These are phyloP conservation scores for Pangasius djambal DNA, from an alignment of 2,797 vertebrate genomes.

Conservation along the genomic window DNA sequence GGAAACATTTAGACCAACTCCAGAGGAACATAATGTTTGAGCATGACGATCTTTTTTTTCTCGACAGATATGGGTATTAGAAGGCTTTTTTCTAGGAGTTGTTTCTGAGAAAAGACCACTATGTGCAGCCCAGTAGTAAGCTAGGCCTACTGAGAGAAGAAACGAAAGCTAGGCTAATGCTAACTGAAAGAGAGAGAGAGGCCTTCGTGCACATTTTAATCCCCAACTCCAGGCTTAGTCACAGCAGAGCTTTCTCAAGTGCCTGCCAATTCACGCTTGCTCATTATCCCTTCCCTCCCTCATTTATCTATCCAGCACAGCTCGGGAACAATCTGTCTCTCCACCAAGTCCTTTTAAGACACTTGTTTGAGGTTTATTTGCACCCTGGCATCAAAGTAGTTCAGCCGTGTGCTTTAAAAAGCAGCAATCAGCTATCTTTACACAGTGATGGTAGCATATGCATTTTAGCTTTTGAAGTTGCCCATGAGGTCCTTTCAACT, in stretches of 20 bases:
- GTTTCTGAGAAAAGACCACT: neutral
- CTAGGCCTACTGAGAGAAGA: conserved; percentile 19
- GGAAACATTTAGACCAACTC: neutral
- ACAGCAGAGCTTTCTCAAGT: conserved; percentile 57
- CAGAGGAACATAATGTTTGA: conserved; percentile 8
- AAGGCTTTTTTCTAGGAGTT: conserved; percentile 4
- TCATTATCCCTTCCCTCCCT: conserved; percentile 57
- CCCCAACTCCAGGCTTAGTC: conserved; percentile 55
- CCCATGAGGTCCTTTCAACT: conserved; percentile 28
- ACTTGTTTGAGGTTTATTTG: conserved; percentile 54
- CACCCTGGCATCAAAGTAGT: conserved; percentile 40
- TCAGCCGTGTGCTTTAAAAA: conserved; percentile 29
- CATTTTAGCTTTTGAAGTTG: conserved; percentile 27
- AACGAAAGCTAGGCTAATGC: conserved; percentile 17
- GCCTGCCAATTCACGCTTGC: conserved; percentile 60
- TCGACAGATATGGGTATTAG: neutral
- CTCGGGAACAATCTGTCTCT: conserved; percentile 43
- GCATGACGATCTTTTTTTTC: neutral
- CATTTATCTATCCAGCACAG: conserved; percentile 55
- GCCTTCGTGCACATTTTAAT: conserved; percentile 51
- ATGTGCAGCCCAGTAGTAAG: conserved; percentile 10
- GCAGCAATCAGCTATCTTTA: conserved; percentile 41
- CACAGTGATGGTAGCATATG: conserved; percentile 30
- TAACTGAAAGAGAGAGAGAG: conserved; percentile 29
- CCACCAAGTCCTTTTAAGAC: conserved; percentile 46